phyloP scores from a whole-genome alignment of 2,888 invertebrate species.

The Diadegma fenestrale region DNA sequence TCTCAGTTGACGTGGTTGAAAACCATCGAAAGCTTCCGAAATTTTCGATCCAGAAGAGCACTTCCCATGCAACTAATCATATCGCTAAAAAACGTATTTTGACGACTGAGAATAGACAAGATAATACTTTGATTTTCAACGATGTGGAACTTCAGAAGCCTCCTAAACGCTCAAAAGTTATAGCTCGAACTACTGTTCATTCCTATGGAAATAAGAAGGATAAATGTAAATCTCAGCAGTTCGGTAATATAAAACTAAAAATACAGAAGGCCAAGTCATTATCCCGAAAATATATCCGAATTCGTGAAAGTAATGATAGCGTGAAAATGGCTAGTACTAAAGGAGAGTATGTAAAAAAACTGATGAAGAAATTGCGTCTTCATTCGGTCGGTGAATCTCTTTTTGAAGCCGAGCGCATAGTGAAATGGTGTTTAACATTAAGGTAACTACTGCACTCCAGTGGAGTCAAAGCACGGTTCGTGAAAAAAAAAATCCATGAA shows the following conservation, averaged over 20 bases:
- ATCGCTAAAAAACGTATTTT: too few species aligned
- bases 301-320: background rate
- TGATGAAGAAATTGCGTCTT: too few species aligned
- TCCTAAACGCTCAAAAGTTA: background rate
- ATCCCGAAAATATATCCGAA: background rate
- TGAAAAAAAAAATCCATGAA: background rate
- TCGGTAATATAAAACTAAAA: background rate
- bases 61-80: too few species aligned
- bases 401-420: background rate
- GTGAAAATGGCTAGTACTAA: background rate
- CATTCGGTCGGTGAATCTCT: background rate
- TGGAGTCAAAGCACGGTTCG: constrained; percentile 1
- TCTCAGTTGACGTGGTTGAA: too few species aligned
- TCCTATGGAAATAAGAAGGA: background rate
- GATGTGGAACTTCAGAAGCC: background rate
- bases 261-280: too few species aligned
- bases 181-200: background rate
- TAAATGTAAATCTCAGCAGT: background rate
- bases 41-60: too few species aligned
- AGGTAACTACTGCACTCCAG: background rate
- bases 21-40: too few species aligned
- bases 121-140: background rate
- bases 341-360: background rate
- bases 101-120: too few species aligned
- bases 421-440: background rate